Conservation (phyloP, 2,797 vertebrate genomes). For the Rhabdomys pumilio region DNA sequence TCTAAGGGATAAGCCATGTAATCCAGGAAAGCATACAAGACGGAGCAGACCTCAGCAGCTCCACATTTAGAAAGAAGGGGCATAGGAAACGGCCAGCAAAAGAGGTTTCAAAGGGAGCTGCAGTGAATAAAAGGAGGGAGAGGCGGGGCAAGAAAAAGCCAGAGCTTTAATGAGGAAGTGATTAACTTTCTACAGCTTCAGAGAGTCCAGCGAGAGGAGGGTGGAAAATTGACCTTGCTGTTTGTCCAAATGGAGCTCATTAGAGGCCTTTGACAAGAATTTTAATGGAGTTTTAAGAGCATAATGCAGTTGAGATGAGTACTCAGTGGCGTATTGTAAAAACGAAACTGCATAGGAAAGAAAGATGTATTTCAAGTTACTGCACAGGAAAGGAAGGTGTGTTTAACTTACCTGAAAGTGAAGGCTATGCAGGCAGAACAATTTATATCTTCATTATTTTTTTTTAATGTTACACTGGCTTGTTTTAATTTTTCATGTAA, state of each 20-base stretch:
- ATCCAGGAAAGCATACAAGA: neutral
- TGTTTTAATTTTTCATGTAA: constrained; percentile 34
- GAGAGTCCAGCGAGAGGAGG: constrained; percentile 34
- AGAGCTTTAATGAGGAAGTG: constrained; percentile 52
- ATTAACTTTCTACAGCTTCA: constrained; percentile 53
- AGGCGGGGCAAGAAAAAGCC: neutral
- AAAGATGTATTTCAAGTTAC: neutral
- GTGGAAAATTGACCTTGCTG: constrained; percentile 66
- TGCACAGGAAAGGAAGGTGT: neutral
- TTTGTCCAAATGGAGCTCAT: constrained; percentile 43
- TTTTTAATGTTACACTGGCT: neutral
- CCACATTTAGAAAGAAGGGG: constrained; percentile 10
- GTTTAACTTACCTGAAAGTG: constrained; percentile 39
- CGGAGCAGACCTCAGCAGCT: neutral
- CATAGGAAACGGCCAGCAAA: neutral
- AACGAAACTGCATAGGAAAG: neutral
- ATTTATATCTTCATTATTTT: neutral
- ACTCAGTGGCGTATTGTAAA: constrained; percentile 26
- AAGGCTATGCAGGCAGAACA: neutral
- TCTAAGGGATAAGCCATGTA: neutral
- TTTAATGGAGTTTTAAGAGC: constrained; percentile 55
- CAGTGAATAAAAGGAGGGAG: neutral
- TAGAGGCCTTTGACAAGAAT: constrained; percentile 41
- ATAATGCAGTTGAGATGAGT: constrained; percentile 41
- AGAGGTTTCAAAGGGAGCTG: neutral